Conservation (phyloP, 2,113 vertebrate species). For the Epinephelus fuscoguttatus region DNA sequence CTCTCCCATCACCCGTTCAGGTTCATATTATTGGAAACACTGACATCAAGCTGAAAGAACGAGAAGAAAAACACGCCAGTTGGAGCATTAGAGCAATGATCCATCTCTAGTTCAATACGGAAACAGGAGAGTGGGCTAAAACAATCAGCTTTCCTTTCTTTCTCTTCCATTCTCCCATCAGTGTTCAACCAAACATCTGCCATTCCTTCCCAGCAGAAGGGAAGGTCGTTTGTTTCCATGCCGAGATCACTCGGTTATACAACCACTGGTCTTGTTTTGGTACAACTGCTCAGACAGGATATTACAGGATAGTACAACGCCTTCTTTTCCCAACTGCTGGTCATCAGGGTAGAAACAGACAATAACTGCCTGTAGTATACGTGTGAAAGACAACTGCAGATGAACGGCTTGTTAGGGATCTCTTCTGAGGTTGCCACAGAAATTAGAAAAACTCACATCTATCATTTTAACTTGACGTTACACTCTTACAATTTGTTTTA, state of each 20-base stretch:
- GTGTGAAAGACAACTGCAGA: conserved; percentile 17
- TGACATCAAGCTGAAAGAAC: conserved; percentile 60
- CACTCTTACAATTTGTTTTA: not conserved
- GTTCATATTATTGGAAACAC: conserved; percentile 72
- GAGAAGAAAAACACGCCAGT: conserved; percentile 42
- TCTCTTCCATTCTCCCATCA: conserved; percentile 37
- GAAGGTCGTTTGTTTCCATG: conserved; percentile 58
- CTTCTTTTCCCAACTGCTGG: conserved; percentile 44
- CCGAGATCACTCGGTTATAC: conserved; percentile 53
- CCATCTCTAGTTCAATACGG: conserved; percentile 62
- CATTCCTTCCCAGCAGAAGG: conserved; percentile 64
- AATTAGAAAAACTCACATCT: not conserved
- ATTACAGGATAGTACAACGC: conserved; percentile 49
- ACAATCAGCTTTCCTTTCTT: conserved; percentile 64
- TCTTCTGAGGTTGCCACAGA: not conserved
- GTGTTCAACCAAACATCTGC: conserved; percentile 62
- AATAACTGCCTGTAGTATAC: conserved; percentile 19
- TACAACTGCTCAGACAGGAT: conserved; percentile 56
- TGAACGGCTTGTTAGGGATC: not conserved
- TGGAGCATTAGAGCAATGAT: conserved; percentile 54
- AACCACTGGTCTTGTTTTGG: conserved; percentile 63
- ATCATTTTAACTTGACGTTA: not conserved
- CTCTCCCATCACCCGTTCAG: conserved; percentile 38
- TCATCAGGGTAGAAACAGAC: conserved; percentile 43
- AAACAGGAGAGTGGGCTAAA: conserved; percentile 67